A percentile compares a stretch with the other conserved stretches of the same genome.
Evolutionary conservation across 2,888 invertebrate genomes (phyloP).

Genomic region (Dolomedes plantarius): DNA sequence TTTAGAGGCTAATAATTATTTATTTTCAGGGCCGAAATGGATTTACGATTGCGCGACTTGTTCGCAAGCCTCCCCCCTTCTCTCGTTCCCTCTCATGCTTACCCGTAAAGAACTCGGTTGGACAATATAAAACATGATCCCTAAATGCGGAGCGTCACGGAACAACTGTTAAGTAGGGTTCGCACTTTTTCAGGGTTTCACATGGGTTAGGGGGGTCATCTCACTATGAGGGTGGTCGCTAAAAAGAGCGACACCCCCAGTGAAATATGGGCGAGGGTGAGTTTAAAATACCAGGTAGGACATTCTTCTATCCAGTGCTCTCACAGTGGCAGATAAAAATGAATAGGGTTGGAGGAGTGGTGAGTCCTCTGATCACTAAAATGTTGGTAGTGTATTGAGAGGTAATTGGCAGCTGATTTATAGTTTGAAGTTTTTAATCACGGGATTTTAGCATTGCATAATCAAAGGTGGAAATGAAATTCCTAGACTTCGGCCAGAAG

Average conservation of each 20-base stretch:
- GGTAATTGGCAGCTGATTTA: too few relatives aligned
- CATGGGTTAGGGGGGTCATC: neutral
- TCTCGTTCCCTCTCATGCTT: too few relatives aligned
- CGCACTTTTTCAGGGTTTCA: neutral
- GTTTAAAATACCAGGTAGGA: neutral
- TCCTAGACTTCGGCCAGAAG: too few relatives aligned
- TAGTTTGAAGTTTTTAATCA: too few relatives aligned
- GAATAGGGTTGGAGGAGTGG: too few relatives aligned
- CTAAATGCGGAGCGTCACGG: neutral
- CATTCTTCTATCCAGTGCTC: neutral
- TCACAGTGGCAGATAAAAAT: too few relatives aligned
- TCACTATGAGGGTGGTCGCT: neutral
- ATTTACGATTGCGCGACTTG: neutral
- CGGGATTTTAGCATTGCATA: too few relatives aligned
- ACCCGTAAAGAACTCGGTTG: neutral
- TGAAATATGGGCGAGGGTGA: neutral
- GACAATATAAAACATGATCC: neutral
- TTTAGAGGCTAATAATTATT: too few relatives aligned
- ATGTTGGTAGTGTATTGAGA: too few relatives aligned
- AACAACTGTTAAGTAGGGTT: conserved; percentile 1
- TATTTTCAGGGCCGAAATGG: neutral
- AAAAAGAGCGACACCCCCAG: neutral
- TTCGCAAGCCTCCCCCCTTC: neutral
- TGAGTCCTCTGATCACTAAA: too few relatives aligned
- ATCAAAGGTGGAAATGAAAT: too few relatives aligned